Percentiles rank a stretch among this genome's conserved stretches.
These are phyloP conservation scores for Stegastes partitus DNA, from an alignment of 2,113 vertebrate genomes.

Conservation along the genomic window DNA sequence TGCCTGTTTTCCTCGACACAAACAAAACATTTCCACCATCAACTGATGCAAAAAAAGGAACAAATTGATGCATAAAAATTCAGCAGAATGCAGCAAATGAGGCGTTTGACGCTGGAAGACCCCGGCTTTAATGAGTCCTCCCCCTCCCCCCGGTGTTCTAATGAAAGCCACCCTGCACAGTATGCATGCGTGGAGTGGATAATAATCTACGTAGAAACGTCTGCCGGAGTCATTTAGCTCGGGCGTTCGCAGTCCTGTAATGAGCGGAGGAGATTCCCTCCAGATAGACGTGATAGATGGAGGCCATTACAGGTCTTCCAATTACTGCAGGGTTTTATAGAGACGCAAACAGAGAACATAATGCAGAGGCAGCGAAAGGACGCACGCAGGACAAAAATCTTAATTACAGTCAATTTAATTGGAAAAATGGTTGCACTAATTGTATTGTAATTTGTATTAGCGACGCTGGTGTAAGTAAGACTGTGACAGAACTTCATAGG, in stretches of 20 bases:
- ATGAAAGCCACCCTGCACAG: not conserved
- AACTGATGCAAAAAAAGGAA: no score
- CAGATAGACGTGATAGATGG: conserved; percentile 38
- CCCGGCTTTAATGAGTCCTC: no score
- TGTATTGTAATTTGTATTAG: not conserved
- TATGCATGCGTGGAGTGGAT: not conserved
- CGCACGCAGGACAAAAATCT: conserved; percentile 3
- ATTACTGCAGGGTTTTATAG: not conserved
- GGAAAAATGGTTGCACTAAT: not conserved
- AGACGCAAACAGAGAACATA: not conserved
- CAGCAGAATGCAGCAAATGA: no score
- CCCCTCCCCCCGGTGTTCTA: no score
- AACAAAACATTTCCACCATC: no score
- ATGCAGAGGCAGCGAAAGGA: conserved; percentile 1
- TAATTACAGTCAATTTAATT: conserved; percentile 20
- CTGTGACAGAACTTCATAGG: not conserved
- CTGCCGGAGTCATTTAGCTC: conserved; percentile 29
- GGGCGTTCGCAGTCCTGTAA: conserved; percentile 3
- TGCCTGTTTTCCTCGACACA: no score
- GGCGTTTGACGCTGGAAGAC: no score
- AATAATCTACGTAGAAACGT: conserved; percentile 23
- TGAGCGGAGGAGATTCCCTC: conserved; percentile 15
- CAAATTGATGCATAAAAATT: no score
- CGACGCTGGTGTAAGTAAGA: not conserved
- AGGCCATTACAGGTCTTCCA: conserved; percentile 36